Base-by-base conservation (phyloP, 1,140 invertebrate genomes). In the Pygmarrhopalites habei region DNA sequence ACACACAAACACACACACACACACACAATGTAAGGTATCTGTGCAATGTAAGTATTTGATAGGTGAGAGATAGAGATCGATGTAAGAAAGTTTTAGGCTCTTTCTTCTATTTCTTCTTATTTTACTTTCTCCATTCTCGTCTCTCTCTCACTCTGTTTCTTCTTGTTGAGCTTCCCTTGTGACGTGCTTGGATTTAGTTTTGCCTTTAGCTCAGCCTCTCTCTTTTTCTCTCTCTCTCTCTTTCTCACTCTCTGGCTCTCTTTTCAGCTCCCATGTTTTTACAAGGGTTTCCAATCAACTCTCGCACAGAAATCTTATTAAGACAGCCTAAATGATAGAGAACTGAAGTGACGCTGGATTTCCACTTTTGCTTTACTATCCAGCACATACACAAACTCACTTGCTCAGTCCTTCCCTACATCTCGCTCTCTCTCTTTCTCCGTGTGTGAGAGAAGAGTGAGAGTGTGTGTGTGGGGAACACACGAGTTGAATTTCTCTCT, bases 231-330 rank as follows among this genome's bases (percentile, higher is more conserved):
- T 25, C 25, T 28, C 25, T 35, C 15, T 35, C 32, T 35, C 32
- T 15, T 35, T 35, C 15, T 35, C 15, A 5, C 15, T 35, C 32
- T 52, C 15, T 21, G 29, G 28, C 29, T 21, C 17, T n/a, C 7
- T 29, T 51, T 47, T 30, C 12, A 29, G 44, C 10, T 49, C 58
- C 60, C 1, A 25, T 61, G 47, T 61, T 53, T 61, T 53, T 53
- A 53, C 60, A 61, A 61, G 60, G 12, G 43, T 61, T 61, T 61
- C 49, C 60, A 61, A 61, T 61, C 60, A 61, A 61, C 60, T 61
- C n/a, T n/a, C 57, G 12, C 35, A 52, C 19, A 52, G 25, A 52
- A 52, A 26, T 28, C 25, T 52, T 26, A 26, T 52, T 26, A 52
- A 28, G 25, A 52, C 19, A 52, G 49, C 23, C 49, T 28, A 52